Percentiles rank a stretch among this genome's conserved stretches.
Conservation (phyloP, 2,888 invertebrate species). For the Diabrotica balteata region DNA sequence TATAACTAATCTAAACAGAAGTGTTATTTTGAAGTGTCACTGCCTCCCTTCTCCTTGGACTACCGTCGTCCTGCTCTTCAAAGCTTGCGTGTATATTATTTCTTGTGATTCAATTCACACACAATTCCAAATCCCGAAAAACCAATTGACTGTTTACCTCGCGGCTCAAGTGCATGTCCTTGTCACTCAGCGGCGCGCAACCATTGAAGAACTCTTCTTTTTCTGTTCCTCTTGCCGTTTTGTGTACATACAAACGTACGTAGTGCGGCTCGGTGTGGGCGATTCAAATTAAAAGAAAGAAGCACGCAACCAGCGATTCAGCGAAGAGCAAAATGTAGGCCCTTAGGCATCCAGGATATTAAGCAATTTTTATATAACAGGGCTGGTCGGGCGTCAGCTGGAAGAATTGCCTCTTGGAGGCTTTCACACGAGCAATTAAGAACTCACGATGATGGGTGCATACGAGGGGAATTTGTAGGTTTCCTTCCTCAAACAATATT, state of each 20-base stretch:
- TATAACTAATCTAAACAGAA: too few relatives aligned
- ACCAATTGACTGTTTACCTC: neutral
- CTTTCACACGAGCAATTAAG: slow-evolving; percentile 37
- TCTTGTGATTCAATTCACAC: too few relatives aligned
- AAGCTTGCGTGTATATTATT: too few relatives aligned
- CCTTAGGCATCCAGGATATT: slow-evolving; percentile 38
- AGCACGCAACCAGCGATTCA: slow-evolving; percentile 26
- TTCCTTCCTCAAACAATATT: too few relatives aligned
- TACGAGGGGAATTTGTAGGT: slow-evolving; percentile 16
- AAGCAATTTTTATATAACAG: slow-evolving; percentile 42
- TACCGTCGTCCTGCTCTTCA: too few relatives aligned
- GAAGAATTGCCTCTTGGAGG: slow-evolving; percentile 33
- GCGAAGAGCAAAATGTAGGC: slow-evolving; percentile 29
- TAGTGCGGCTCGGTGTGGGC: slow-evolving; percentile 30
- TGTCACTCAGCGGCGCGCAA: slow-evolving; percentile 29
- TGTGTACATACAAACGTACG: neutral
- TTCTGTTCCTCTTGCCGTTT: slow-evolving; percentile 7
- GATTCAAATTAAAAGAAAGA: slow-evolving; percentile 38
- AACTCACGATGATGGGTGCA: slow-evolving; percentile 17
- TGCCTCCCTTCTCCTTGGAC: too few relatives aligned
- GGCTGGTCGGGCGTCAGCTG: slow-evolving; percentile 30
- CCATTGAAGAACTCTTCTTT: slow-evolving; percentile 20
- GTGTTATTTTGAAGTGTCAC: too few relatives aligned
- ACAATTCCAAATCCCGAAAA: neutral
- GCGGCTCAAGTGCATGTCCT: slow-evolving; percentile 2